A percentile compares a stretch with the other conserved stretches of the same genome.
These are phyloP conservation scores for Yponomeuta plumbellus DNA, from an alignment of 2,888 invertebrate species.

Conservation along the genomic window DNA sequence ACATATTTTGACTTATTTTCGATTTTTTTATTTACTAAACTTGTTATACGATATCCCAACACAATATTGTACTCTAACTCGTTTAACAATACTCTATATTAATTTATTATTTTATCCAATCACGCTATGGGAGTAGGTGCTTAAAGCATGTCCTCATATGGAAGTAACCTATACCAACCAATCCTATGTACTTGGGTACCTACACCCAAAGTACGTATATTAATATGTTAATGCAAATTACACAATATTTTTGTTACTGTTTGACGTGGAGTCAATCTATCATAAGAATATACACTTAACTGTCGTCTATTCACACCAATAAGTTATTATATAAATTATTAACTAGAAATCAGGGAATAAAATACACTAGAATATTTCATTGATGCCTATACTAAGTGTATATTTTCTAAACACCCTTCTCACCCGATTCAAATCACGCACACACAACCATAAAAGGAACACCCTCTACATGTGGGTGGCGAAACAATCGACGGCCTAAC, in stretches of 20 bases:
- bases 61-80: not conserved
- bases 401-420: not conserved
- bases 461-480: not conserved
- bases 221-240: no score
- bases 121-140: no score
- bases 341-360: not conserved
- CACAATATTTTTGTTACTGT: no score
- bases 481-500: not conserved
- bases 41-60: conserved; percentile 2
- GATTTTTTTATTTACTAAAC: not conserved
- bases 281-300: no score
- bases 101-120: no score
- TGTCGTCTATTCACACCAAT: no score
- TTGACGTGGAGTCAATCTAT: no score
- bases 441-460: not conserved
- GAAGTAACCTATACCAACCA: no score
- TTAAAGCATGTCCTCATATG: no score
- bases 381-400: not conserved
- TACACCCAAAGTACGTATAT: no score
- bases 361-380: no score
- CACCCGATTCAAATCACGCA: not conserved
- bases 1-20: not conserved
- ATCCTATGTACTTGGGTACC: no score
- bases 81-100: not conserved
- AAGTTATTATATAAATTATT: not conserved